These are phyloP conservation scores for Teleiodes luculella DNA, from an alignment of 2,888 invertebrate genomes.

Conservation along the genomic window DNA sequence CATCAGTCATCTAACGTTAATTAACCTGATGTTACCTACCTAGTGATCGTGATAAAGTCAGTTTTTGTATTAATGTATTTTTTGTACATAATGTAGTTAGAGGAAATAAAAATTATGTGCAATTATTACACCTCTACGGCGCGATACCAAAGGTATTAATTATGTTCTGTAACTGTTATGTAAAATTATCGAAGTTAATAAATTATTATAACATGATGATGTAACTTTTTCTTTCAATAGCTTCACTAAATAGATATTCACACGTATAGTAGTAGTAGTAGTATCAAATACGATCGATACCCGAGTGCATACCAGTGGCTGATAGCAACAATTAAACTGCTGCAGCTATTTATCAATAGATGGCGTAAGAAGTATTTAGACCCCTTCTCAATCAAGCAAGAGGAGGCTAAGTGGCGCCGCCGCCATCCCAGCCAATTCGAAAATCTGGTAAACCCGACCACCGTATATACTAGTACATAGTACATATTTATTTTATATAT, in stretches of 20 bases:
- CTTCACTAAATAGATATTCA: background rate
- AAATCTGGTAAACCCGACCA: no score
- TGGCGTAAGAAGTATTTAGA: no score
- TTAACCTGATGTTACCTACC: constrained; percentile 58
- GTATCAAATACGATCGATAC: no score
- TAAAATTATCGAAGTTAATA: constrained; percentile 71
- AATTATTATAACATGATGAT: constrained; percentile 45
- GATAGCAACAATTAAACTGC: no score
- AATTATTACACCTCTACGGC: constrained; percentile 64
- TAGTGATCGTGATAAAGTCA: constrained; percentile 44
- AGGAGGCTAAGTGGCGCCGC: no score
- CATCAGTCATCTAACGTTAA: constrained; percentile 43
- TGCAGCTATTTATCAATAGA: no score
- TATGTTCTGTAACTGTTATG: constrained; percentile 73
- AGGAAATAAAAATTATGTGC: constrained; percentile 68
- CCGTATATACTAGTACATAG: no score
- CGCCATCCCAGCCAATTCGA: no score
- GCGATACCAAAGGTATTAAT: constrained; percentile 72
- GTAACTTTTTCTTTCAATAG: background rate
- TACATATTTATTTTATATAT: no score
- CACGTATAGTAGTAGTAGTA: no score
- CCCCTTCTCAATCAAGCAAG: no score
- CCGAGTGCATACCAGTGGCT: no score
- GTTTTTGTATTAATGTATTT: constrained; percentile 66
- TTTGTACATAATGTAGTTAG: constrained; percentile 74